Evolutionary conservation across 2,113 vertebrate species (phyloP), one percentile per base, ranked within the genome.

Genomic region (human (Homo sapiens)): DNA sequence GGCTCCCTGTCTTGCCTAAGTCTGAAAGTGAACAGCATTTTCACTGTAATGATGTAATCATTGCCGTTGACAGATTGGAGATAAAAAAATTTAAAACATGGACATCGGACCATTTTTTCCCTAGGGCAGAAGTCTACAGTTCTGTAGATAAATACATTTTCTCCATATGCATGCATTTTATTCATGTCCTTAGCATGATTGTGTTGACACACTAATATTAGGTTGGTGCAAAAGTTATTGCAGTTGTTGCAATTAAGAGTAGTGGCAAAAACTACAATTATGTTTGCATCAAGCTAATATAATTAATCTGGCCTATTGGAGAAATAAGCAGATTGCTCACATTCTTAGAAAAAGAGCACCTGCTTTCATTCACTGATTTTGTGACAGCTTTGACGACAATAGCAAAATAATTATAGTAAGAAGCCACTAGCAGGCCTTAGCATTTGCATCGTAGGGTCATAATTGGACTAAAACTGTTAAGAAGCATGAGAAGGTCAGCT

Each of bases 321-420:
- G 87, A 94, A 88, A 95, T 79, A 50, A 82, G n/a, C 90, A 97
- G 88, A 73, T 22, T 45, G 25, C 66, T 96, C 14, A 5, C 3
- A 73, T 11, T 72, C 52, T 93, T 45, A 52, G 38, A 72, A 89
- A 79, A 93, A 73, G 50, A 95, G 17, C 9, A 38, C 25, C n/a
- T 64, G 32, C 45, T 70, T 52, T 92, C 52, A 20, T 57, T 79
- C 92, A 35, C 45, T 57, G 38, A 82, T 52, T n/a, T 78, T 66
- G 25, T 76, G 25, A n/a, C 45, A 61, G 52, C 43, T 92, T 89
- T 8, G 4, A 79, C 81, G 85, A 52, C 4, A 1, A 40, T 4
- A 79, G 80, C 38, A 91, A 93, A 94, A 89, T 89, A 66, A 97
- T 93, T 32, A n/a, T 30, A 93, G 70, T 59, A 85, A 82, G 90